Evolutionary conservation across 2,113 vertebrate genomes (phyloP).

Genomic region (Dasyornis broadbenti): DNA sequence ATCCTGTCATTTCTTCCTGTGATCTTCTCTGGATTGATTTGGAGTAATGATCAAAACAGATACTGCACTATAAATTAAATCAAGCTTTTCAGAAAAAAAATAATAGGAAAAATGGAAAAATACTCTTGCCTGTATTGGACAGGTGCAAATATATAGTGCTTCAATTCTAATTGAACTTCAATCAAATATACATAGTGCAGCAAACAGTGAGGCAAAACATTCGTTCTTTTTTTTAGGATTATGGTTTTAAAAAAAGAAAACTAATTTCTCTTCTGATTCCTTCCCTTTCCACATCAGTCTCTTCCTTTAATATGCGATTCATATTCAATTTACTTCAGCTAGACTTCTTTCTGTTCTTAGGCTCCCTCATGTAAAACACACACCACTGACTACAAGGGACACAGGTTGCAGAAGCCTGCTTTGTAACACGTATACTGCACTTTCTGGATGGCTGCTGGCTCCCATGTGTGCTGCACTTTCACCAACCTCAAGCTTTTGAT

Average conservation of each 20-base stretch:
- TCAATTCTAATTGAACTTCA: constrained; percentile 2
- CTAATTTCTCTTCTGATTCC: not conserved
- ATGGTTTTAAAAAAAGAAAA: not conserved
- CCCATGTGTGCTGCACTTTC: not conserved
- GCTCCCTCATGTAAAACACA: not conserved
- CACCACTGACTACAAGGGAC: not conserved
- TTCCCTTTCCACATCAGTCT: not conserved
- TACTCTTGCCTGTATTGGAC: not conserved
- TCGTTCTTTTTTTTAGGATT: not conserved
- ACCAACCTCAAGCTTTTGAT: not conserved
- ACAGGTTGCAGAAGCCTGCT: not conserved
- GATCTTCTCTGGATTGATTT: not conserved
- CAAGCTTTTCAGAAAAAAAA: not conserved
- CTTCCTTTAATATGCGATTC: rapidly evolving
- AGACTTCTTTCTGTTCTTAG: not conserved
- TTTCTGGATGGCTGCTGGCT: not conserved
- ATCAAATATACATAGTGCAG: not conserved
- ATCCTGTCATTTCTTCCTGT: not conserved
- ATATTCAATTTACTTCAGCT: not conserved
- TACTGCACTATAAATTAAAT: not conserved
- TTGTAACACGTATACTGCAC: not conserved
- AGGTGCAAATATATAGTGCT: not conserved
- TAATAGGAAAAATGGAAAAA: not conserved
- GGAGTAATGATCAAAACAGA: not conserved
- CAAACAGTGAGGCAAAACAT: not conserved